Evolutionary conservation across 1,140 invertebrate genomes (phyloP), one percentile per base, ranked within the genome.

Genomic region (Formica selysi): DNA sequence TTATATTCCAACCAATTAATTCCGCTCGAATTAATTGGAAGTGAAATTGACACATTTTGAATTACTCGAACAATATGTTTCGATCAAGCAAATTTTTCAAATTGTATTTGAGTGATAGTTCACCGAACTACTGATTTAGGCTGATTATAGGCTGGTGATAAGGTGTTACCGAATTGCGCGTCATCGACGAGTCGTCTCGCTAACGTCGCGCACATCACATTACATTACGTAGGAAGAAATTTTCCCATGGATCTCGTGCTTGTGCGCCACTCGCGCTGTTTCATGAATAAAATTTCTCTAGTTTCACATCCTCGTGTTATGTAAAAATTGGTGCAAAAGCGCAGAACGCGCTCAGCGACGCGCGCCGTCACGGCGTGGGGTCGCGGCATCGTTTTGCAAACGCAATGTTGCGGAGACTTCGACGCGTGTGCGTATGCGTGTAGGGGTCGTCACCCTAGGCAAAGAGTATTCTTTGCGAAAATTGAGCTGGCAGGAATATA

Each of bases 241-340:
- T 88, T 90, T 91, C 85, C 67, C 84, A 84, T 85, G 88, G 78
- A 86, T 85, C 32, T 44, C 54, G 61, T 29, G 41, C 13, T 32
- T 16, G 16, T 36, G 38, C 19, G 32, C 8, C 22, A 26, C n/a
- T 38, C 64, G 44, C n/a, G 70, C 48, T 32, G 38, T 86, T 76
- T 88, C 78, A 84, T 81, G 80, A 86, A 83, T 87, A 89, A 88
- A 91, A 92, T 92, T 92, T 91, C 88, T 81, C 85, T 71, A 59
- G 73, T 89, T 92, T 87, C 88, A 90, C 90, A 89, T 92, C 74
- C 83, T 91, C 59, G 85, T 89, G 85, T 92, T 92, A 90, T 84
- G 89, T 92, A 92, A 91, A 92, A 91, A 92, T 91, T 87, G 80
- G 79, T 84, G 84, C 71, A 84, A 88, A 91, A 88, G 67, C 51